Evolutionary conservation across 2,797 vertebrate species (phyloP).

Genomic region (Myripristis murdjan): DNA sequence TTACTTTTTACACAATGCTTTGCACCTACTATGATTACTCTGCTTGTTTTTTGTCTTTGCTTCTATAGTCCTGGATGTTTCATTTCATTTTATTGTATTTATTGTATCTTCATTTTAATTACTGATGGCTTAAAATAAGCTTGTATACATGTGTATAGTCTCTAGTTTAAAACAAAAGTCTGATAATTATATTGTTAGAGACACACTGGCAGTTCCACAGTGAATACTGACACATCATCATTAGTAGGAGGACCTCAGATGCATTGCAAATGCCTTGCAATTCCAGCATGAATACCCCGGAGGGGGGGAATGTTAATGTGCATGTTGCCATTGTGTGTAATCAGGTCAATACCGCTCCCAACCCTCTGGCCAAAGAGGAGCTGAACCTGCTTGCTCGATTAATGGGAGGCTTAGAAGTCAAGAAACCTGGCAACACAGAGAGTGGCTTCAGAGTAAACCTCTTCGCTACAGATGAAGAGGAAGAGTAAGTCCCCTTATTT

Average conservation of each 20-base stretch:
- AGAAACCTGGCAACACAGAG: slow-evolving; percentile 86
- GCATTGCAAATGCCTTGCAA: not conserved
- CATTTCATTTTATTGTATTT: no score
- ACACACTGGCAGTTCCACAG: not conserved
- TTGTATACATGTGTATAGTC: no score
- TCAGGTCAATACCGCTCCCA: slow-evolving; percentile 92
- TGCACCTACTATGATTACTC: no score
- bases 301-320: not conserved
- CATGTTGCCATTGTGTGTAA: slow-evolving; percentile 23
- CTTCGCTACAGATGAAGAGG: slow-evolving; percentile 95
- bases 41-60: no score
- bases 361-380: slow-evolving; percentile 97
- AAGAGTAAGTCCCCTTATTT: slow-evolving; percentile 88
- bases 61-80: no score
- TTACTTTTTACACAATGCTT: no score
- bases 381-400: slow-evolving; percentile 94
- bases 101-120: no score
- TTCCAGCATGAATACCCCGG: not conserved
- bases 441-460: slow-evolving; percentile 93
- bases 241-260: not conserved
- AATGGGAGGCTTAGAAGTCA: slow-evolving; percentile 92
- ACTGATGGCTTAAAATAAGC: no score
- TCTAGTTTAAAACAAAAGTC: no score
- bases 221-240: not conserved
- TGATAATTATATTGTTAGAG: no score